These are phyloP conservation scores for Sesia bembeciformis DNA, from an alignment of 2,888 invertebrate species.

Conservation along the genomic window DNA sequence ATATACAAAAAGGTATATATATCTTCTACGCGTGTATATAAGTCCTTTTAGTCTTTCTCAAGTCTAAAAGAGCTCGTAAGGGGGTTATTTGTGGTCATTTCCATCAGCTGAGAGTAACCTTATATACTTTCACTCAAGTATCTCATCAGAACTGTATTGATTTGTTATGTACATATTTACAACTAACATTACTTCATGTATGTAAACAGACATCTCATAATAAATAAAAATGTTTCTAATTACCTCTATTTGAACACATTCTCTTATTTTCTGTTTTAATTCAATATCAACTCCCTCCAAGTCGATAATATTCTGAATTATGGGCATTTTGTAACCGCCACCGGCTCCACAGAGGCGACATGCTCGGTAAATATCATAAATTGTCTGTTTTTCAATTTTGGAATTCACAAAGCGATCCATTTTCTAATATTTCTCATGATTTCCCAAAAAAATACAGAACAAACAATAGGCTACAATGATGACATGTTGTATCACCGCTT, in stretches of 20 bases:
- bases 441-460: not conserved
- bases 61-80: too few species aligned
- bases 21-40: too few species aligned
- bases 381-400: conserved; percentile 42
- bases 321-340: conserved; percentile 70
- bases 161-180: too few species aligned
- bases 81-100: too few species aligned
- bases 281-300: conserved; percentile 38
- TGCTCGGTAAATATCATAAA: conserved; percentile 60
- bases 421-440: conserved; percentile 7
- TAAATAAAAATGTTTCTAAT: conserved; percentile 2
- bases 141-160: too few species aligned
- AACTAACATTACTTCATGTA: too few species aligned
- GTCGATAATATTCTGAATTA: conserved; percentile 51
- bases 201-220: too few species aligned
- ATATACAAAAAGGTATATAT: too few species aligned
- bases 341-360: conserved; percentile 66
- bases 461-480: conserved; percentile 2
- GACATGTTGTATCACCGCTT: too few species aligned
- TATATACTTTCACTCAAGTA: too few species aligned
- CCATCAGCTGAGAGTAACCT: too few species aligned
- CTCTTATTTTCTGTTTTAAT: conserved; percentile 54
- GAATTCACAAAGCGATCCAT: conserved; percentile 40
- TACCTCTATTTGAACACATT: conserved; percentile 66
- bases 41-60: too few species aligned